Evolutionary conservation across 2,797 vertebrate species (phyloP), one percentile per base, ranked within the genome.

Genomic region (Taeniopygia guttata): DNA sequence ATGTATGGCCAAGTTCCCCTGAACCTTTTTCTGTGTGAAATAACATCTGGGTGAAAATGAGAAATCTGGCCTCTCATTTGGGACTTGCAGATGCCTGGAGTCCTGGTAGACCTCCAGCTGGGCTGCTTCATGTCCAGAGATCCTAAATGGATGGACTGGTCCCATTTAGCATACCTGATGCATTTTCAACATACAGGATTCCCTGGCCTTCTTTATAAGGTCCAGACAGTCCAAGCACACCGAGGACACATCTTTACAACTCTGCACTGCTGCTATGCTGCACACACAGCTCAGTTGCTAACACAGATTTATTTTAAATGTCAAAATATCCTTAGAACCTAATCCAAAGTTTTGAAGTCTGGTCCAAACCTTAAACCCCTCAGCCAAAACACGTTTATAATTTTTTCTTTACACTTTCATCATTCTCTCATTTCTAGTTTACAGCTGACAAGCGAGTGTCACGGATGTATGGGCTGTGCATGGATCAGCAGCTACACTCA

Each of bases 301-400:
- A 67, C 34, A 80, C 25, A 51, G 45, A 90, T 52, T 56, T 85
- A 64, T 69, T 69, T 60, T 30, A 84, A 73, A 68, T 73, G 69
- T 85, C 69, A 95, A 92, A 95, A 86, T 40, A 43, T 66, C 62
- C 69, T 87, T 66, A 95, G 69, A 95, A 89, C 38, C 38, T 2
- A 5, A 40, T 64, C 68, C 93, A 94, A 80, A 92, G 83, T 77
- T 64, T 93, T 94, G 68, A 95, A 89, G 69, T 87, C 73, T 62
- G 51, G 16, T 93, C 78, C 92, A 92, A 94, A 93, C 32, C 43
- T 89, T 86, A 85, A 87, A 92, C 45, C 5, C 22, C n/a, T 72
- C 49, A 81, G 89, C 66, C 79, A 92, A 94, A 89, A 75, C 36
- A 85, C 0, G 1, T 58, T 95, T 92, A 46, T 78, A 84, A 92